Percentiles rank a stretch among this genome's conserved stretches.
Evolutionary conservation across 1,140 invertebrate genomes (phyloP).

Genomic region (Hesperophylax magnus): DNA sequence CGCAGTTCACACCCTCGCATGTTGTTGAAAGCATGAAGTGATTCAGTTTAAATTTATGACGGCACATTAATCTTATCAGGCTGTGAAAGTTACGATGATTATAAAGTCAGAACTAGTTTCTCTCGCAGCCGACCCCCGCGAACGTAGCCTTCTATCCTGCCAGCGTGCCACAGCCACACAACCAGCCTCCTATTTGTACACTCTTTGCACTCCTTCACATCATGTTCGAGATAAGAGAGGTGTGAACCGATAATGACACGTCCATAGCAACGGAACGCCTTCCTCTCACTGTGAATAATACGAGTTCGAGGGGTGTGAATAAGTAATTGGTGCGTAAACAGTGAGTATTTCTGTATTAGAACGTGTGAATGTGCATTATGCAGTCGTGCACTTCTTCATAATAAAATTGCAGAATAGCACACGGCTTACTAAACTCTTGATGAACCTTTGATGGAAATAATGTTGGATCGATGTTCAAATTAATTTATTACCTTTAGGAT

Average conservation of each 20-base stretch:
- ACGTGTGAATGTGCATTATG: no score
- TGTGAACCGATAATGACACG: not conserved
- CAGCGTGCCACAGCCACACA: not conserved
- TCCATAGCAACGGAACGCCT: not conserved
- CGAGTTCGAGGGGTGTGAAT: not conserved
- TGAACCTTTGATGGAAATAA: no score
- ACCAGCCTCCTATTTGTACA: not conserved
- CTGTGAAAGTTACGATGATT: conserved; percentile 24
- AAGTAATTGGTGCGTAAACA: no score
- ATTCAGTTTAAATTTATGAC: conserved; percentile 13
- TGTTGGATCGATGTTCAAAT: no score
- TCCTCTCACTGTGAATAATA: not conserved
- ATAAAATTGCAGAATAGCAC: no score
- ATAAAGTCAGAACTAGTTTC: conserved; percentile 5
- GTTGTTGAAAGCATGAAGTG: no score
- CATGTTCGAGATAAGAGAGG: not conserved
- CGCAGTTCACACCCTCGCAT: not conserved
- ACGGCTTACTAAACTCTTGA: no score
- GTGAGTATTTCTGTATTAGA: no score
- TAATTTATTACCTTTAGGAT: not conserved
- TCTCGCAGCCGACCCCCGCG: not conserved
- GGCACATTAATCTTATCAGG: not conserved
- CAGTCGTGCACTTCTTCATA: no score
- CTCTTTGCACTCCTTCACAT: not conserved
- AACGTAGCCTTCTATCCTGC: not conserved